Conservation (phyloP, 2,888 invertebrate genomes). For the Palloptera scutellata region DNA sequence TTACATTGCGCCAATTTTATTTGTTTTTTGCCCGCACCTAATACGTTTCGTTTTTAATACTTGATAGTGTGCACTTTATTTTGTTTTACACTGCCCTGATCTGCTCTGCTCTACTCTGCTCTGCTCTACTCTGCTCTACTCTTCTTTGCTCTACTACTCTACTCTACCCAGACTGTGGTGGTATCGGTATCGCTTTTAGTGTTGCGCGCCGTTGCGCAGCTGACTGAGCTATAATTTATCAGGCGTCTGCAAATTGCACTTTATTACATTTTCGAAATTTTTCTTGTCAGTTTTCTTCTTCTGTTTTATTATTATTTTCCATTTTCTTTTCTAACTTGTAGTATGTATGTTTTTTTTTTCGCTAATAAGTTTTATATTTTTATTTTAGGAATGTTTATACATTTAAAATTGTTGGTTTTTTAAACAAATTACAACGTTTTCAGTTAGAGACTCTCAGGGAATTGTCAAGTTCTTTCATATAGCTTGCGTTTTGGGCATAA, state of each 20-base stretch:
- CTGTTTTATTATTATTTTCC: slow-evolving; percentile 17
- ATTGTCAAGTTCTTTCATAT: no score
- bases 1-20: slow-evolving; percentile 29
- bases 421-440: no score
- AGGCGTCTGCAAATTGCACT: slow-evolving; percentile 17
- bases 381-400: no score
- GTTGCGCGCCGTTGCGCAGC: neutral
- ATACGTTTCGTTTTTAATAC: slow-evolving; percentile 16
- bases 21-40: slow-evolving; percentile 26
- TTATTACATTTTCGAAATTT: slow-evolving; percentile 16
- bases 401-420: no score
- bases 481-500: no score
- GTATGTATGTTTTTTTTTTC: neutral
- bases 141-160: neutral
- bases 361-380: no score
- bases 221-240: neutral
- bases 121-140: neutral
- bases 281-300: slow-evolving; percentile 5
- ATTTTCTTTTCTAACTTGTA: neutral
- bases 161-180: neutral
- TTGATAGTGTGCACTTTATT: neutral
- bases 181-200: neutral
- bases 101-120: neutral
- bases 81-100: neutral
- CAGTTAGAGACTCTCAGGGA: no score